Base-by-base conservation (phyloP, 2,113 vertebrate species). In the Ploceus nigricollis region DNA sequence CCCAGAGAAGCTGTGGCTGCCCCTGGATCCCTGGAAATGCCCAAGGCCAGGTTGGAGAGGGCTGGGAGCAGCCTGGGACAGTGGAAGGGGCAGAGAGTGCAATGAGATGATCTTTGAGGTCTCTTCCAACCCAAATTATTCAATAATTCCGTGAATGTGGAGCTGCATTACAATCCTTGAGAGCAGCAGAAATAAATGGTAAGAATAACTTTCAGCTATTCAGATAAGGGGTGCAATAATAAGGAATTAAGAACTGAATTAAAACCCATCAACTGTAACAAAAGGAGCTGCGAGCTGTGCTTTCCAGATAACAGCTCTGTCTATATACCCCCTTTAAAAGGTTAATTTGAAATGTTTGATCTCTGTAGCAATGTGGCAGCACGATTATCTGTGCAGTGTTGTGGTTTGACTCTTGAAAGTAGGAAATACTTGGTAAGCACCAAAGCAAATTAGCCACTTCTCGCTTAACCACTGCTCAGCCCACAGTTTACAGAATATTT, bases 401-500 rank as follows among this genome's bases (percentile, higher is more conserved):
- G 92, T 71, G 56, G 28, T 64, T 63, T 61, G 82, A 56, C 85
- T 90, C 82, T 42, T 33, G 23, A 37, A 82, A 93, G 51, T 22
- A 40, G 86, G 54, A 92, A 93, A 68, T 44, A 64, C 18, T 91
- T 70, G 44, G 28, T 78, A 53, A 89, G 69, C n/a, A 89, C 71
- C 68, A 45, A 87, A 90, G 91, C 93, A 90, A 96, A 92, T 96
- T 13, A 90, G 24, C 79, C 60, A 45, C 37, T 95, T 96, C 57
- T 53, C 91, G 37, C 76, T 89, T 64, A 66, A 93, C 50, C 90
- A 56, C 68, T 71, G 64, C 53, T 94, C 85, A 95, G 69, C 79
- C 76, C 76, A 78, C 88, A 83, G 65, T 48, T 95, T 93, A 63
- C 76, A 89, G 92, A 93, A 84, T 93, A 88, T 92, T 96, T 83